These are phyloP conservation scores for Neodiprion lecontei DNA, from an alignment of 1,140 invertebrate genomes.

Conservation along the genomic window DNA sequence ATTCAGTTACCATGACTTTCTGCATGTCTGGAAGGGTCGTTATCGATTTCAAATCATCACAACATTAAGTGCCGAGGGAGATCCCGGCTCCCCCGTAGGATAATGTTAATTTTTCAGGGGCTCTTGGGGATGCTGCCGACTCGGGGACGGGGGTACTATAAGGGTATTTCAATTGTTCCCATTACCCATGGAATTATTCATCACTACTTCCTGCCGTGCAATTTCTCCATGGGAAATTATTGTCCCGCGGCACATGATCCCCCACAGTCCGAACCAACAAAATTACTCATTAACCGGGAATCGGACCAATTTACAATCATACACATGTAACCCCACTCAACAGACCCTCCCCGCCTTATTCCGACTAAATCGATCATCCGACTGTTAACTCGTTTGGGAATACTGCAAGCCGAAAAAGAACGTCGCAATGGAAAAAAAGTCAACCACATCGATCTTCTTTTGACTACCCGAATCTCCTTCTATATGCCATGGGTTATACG, in stretches of 20 bases:
- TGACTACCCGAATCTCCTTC: background rate
- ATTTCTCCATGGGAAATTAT: conserved; percentile 36
- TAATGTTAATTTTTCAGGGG: conserved; percentile 51
- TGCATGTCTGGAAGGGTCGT: conserved; percentile 29
- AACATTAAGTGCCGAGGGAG: conserved; percentile 32
- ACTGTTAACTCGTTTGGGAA: too few relatives aligned
- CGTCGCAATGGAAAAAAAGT: too few relatives aligned
- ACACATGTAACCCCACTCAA: too few relatives aligned
- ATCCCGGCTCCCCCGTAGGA: conserved; percentile 12
- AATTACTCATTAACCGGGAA: background rate
- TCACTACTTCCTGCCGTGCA: conserved; percentile 36
- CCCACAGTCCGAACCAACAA: background rate
- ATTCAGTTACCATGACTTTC: conserved; percentile 37
- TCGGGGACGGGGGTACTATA: conserved; percentile 15
- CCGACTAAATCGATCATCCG: too few relatives aligned
- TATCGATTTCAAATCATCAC: conserved; percentile 53
- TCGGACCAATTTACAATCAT: background rate
- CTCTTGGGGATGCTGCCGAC: conserved; percentile 8
- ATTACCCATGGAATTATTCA: conserved; percentile 47
- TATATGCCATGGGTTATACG: background rate
- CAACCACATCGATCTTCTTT: background rate
- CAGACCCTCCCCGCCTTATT: too few relatives aligned
- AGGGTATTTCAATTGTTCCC: conserved; percentile 44
- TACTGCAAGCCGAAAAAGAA: too few relatives aligned
- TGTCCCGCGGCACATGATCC: conserved; percentile 1